Percentiles rank a stretch among this genome's conserved stretches.
Evolutionary conservation across 37 sponge, comb jelly and placozoan genomes (phyloP).

Genomic region (Dysidea cf. avara): DNA sequence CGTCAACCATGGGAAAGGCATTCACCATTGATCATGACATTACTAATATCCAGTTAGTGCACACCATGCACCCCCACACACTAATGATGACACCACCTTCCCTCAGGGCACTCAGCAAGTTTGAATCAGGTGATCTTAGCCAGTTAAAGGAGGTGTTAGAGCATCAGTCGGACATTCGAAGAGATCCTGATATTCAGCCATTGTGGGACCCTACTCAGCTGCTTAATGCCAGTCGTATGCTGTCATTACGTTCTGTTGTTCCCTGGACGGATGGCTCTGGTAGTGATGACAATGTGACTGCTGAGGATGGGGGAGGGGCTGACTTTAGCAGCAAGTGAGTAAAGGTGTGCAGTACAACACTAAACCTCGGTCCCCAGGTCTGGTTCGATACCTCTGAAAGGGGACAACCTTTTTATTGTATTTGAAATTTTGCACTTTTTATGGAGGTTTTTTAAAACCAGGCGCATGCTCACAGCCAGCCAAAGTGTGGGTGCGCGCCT

Average conservation of each 20-base stretch:
- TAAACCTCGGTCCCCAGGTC: too few species aligned
- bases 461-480: too few species aligned
- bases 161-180: constrained; percentile 18
- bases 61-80: not conserved
- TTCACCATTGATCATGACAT: constrained; percentile 57
- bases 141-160: constrained; percentile 44
- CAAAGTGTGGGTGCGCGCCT: too few species aligned
- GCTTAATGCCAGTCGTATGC: constrained; percentile 62
- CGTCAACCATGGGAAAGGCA: constrained; percentile 2
- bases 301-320: not conserved
- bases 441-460: too few species aligned
- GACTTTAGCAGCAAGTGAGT: constrained; percentile 32
- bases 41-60: constrained; percentile 55
- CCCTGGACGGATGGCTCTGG: constrained; percentile 55
- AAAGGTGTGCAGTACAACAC: too few species aligned
- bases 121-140: constrained; percentile 41
- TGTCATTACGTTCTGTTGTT: constrained; percentile 61
- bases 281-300: constrained; percentile 63
- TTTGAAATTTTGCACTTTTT: too few species aligned
- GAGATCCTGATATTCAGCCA: constrained; percentile 82
- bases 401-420: too few species aligned
- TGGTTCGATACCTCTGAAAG: too few species aligned
- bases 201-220: constrained; percentile 84
- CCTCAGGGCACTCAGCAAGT: constrained; percentile 55
- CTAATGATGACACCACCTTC: not conserved